Base-by-base conservation (phyloP, 1,140 invertebrate species). In the Drosophila pectinifera region DNA sequence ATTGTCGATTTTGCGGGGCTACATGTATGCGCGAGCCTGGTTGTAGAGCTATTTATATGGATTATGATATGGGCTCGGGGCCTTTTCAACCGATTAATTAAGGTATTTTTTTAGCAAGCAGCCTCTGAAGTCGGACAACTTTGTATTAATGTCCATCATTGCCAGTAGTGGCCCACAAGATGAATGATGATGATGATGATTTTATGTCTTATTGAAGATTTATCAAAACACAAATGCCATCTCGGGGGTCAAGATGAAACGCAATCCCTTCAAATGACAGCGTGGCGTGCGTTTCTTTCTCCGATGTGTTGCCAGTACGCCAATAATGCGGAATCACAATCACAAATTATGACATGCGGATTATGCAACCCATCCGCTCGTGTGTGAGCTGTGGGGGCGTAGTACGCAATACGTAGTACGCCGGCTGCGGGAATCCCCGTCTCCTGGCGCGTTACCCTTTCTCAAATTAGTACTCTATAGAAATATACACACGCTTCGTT, bases 151-250 rank as follows among this genome's bases (percentile, higher is more conserved):
- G 78, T 75, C 81, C 64, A 69, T 77, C 68, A 73, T 18, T 54
- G 61, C 7, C 42, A 13, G 57, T 49, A 45, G 26, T 59, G 53
- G 11, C 26, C 34, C 31, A 34, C 26, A 13, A 67, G 56, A 73
- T 77, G 53, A 78, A 73, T 89, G 76, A 88, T 79, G 83, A 76
- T 79, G 83, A 76, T 86, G 80, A 88, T 89, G 73, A 65, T 89
- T 83, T 89, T 80, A 88, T 80, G 56, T 62, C 67, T 80, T 80
- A 45, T 51, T 65, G 76, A 10, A 57, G 68, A 88, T 89, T 84
- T 84, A 84, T 89, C 73, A 88, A 73, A 63, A 63, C 18, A 45
- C 68, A 78, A 78, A 78, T 49, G 38, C 26, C 59, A 51, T 54
- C 45, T 51, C 48, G 58, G 41, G 62, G 54, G 36, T 49, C 42